phyloP scores from a whole-genome alignment of 2,888 invertebrate genomes.

The Calliopum simillimum region DNA sequence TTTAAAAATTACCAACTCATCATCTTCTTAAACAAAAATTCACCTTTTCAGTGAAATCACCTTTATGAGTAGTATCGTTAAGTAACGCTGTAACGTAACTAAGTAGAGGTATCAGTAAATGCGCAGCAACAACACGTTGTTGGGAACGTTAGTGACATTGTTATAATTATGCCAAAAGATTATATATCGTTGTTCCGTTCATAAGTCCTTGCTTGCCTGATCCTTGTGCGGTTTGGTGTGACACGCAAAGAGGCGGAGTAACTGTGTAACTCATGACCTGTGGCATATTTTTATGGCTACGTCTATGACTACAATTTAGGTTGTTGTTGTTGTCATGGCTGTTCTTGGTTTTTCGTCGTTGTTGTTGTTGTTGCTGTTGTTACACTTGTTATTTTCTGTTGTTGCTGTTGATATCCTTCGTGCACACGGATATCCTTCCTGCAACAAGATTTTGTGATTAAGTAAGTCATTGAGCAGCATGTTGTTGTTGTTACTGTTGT shows the following conservation, averaged over 20 bases:
- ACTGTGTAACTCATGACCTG: neutral
- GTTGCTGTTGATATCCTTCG: slow-evolving; percentile 19
- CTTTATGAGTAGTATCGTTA: too few relatives aligned
- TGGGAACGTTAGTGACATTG: slow-evolving; percentile 54
- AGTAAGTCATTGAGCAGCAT: slow-evolving; percentile 56
- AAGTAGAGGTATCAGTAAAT: neutral
- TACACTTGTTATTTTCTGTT: neutral
- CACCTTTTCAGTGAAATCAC: too few relatives aligned
- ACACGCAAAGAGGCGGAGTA: slow-evolving; percentile 9
- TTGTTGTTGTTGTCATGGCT: slow-evolving; percentile 7
- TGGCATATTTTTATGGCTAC: slow-evolving; percentile 23
- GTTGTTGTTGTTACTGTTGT: slow-evolving; percentile 9
- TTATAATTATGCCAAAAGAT: slow-evolving; percentile 62
- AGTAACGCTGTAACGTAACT: too few relatives aligned
- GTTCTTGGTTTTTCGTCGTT: slow-evolving; percentile 3
- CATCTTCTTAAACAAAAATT: too few relatives aligned
- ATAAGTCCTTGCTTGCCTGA: neutral
- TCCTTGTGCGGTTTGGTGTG: neutral
- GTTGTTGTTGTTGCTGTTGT: slow-evolving; percentile 16
- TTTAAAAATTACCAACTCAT: too few relatives aligned
- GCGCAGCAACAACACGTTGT: neutral
- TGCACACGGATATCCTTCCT: slow-evolving; percentile 51
- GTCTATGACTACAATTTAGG: neutral
- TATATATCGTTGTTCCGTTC: slow-evolving; percentile 50
- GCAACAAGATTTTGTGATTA: slow-evolving; percentile 60